Conservation (phyloP, 1,140 invertebrate species). For the Zaprionus africanus region DNA sequence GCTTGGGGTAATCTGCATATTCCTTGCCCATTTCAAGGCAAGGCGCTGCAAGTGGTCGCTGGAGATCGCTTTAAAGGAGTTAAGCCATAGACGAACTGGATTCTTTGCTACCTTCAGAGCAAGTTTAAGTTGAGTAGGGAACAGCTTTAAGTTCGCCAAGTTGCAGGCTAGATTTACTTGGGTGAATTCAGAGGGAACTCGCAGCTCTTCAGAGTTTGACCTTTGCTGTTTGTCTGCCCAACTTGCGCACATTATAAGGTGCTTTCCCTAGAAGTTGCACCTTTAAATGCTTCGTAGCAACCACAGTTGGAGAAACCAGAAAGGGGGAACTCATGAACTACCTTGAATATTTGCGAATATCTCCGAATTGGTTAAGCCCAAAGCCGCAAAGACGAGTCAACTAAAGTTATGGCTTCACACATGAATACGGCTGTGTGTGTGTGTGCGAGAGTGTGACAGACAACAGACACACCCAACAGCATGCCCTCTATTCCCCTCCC, state of each 20-base stretch:
- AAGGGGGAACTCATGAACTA: background rate
- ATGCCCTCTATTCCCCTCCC: background rate
- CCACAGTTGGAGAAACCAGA: background rate
- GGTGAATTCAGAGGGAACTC: background rate
- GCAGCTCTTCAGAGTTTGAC: background rate
- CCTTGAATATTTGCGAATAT: background rate
- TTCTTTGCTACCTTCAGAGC: background rate
- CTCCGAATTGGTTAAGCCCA: background rate
- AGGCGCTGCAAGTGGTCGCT: background rate
- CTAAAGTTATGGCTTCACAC: background rate
- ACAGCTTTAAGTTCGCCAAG: background rate
- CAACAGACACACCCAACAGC: background rate
- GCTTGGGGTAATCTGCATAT: constrained; percentile 2
- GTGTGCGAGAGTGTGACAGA: constrained; percentile 2
- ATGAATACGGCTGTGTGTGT: background rate
- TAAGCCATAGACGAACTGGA: background rate
- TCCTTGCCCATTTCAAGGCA: background rate
- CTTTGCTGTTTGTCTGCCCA: no score
- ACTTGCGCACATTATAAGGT: no score
- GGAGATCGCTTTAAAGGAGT: background rate
- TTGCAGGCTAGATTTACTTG: background rate
- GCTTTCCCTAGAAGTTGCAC: background rate
- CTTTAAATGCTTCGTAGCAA: background rate
- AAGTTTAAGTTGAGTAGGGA: background rate
- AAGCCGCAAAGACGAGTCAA: background rate